Evolutionary conservation across 2,113 vertebrate species (phyloP).

Genomic region (Chionomys nivalis): DNA sequence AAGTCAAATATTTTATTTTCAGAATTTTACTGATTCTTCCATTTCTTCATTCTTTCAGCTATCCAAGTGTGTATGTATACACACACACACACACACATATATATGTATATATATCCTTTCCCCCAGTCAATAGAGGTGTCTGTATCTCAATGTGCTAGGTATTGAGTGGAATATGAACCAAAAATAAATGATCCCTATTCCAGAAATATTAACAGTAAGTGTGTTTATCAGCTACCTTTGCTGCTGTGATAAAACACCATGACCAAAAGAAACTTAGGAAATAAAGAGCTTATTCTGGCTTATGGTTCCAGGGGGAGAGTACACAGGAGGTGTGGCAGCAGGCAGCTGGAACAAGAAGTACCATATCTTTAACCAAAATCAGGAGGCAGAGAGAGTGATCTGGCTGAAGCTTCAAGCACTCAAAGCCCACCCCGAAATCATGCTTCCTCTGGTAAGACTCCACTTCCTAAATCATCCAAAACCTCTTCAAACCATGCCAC

Average conservation of each 20-base stretch:
- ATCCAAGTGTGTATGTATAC: not conserved
- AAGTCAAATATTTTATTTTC: slow-evolving; percentile 16
- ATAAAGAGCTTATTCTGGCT: not conserved
- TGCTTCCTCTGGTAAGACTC: not conserved
- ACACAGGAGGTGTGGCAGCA: not conserved
- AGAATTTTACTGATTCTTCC: not conserved
- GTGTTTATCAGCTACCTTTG: not conserved
- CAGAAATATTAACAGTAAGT: not conserved
- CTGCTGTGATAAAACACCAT: not conserved
- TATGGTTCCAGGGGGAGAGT: too few relatives aligned
- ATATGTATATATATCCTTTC: not conserved
- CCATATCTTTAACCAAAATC: not conserved
- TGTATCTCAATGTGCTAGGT: not conserved
- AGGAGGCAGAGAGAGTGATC: not conserved
- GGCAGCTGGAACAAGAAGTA: not conserved
- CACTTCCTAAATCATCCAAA: not conserved
- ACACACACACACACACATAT: too few relatives aligned
- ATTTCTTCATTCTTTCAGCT: not conserved
- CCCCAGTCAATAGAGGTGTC: not conserved
- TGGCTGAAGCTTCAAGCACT: not conserved
- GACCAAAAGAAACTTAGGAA: not conserved
- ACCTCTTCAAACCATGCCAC: not conserved
- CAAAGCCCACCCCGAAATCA: not conserved
- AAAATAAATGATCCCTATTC: not conserved
- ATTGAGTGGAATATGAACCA: not conserved